Evolutionary conservation across 1,140 invertebrate species (phyloP).

Genomic region (Drosophila nikananu): DNA sequence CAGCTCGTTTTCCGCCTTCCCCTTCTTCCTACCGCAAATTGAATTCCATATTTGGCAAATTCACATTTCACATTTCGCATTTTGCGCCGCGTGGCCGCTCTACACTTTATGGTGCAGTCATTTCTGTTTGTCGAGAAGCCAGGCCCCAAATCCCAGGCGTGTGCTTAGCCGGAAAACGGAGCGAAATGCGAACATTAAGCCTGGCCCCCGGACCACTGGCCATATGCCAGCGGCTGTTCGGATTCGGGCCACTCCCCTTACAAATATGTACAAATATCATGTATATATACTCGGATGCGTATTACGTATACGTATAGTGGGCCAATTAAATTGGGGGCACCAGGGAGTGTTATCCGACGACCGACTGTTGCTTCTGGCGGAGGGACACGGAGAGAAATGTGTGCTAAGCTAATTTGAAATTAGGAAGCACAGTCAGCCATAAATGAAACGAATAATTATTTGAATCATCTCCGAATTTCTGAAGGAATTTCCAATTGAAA

Average conservation of each 20-base stretch:
- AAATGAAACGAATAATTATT: background rate
- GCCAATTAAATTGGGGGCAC: constrained; percentile 24
- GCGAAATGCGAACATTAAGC: constrained; percentile 43
- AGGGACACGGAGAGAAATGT: constrained; percentile 18
- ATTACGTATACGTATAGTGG: constrained; percentile 28
- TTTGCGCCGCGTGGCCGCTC: constrained; percentile 35
- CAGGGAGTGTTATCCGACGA: constrained; percentile 34
- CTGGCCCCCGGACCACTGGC: constrained; percentile 25
- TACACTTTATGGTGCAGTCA: constrained; percentile 67
- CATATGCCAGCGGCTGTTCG: constrained; percentile 45
- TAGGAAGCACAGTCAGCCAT: background rate
- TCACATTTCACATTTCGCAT: constrained; percentile 35
- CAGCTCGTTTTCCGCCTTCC: background rate
- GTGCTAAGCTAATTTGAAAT: background rate
- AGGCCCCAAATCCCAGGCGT: constrained; percentile 63
- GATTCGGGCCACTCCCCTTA: constrained; percentile 38
- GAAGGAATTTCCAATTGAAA: no score
- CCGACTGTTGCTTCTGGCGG: constrained; percentile 62
- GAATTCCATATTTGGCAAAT: constrained; percentile 34
- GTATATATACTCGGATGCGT: constrained; percentile 2
- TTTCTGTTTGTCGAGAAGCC: constrained; percentile 44
- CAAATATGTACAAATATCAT: background rate
- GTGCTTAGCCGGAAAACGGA: constrained; percentile 47
- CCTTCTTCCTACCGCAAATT: constrained; percentile 14
- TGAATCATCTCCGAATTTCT: background rate